phyloP scores from a whole-genome alignment of 2,113 vertebrate genomes.

The Toxostoma redivivum region DNA sequence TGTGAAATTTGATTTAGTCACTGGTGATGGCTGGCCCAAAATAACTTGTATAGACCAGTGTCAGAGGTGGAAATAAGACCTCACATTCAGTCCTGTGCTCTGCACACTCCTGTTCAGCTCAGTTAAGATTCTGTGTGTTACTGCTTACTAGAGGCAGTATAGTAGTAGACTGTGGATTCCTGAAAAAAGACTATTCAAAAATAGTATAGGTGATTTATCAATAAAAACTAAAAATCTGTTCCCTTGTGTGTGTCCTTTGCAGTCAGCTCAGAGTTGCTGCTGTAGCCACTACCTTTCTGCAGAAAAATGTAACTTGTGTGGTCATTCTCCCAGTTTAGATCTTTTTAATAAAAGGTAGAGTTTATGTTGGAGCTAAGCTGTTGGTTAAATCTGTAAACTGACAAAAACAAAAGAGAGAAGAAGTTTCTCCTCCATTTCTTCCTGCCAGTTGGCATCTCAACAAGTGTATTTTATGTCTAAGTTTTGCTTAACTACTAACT shows the following conservation, averaged over 20 bases:
- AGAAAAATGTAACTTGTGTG: background rate
- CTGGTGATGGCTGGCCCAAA: background rate
- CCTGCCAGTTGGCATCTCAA: constrained; percentile 4
- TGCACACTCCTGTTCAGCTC: background rate
- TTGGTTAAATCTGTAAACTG: background rate
- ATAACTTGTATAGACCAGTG: background rate
- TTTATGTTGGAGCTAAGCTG: constrained; percentile 15
- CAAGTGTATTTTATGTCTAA: background rate
- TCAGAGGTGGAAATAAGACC: background rate
- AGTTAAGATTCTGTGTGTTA: background rate
- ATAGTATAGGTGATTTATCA: background rate
- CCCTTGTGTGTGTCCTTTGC: background rate
- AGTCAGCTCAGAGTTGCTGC: background rate
- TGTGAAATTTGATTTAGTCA: background rate
- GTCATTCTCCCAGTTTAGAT: constrained; percentile 4
- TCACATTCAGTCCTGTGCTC: background rate
- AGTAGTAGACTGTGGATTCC: background rate
- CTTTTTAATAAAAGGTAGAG: background rate
- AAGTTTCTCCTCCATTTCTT: background rate
- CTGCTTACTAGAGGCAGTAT: background rate
- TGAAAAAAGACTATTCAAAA: background rate
- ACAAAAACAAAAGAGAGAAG: background rate
- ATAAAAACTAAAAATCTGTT: background rate
- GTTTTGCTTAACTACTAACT: background rate
- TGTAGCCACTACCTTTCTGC: background rate